These are phyloP conservation scores for Beris chalybata DNA, from an alignment of 2,888 invertebrate species.

Conservation along the genomic window DNA sequence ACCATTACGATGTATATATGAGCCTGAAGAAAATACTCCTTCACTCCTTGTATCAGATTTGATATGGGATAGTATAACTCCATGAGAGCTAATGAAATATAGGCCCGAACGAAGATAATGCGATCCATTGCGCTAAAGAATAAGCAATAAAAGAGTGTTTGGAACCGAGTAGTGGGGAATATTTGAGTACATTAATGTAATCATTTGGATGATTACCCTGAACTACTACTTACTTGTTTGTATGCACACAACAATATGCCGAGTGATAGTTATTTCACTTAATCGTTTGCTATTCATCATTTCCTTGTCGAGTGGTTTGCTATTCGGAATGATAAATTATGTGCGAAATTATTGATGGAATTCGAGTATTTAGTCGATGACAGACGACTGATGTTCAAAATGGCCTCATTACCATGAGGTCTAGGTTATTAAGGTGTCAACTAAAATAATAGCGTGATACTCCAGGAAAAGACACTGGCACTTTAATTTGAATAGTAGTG, in stretches of 20 bases:
- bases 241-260: conserved; percentile 2
- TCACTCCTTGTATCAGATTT: not conserved
- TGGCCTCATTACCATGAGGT: too few relatives aligned
- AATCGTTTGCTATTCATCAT: conserved; percentile 23
- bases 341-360: not conserved
- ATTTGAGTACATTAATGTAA: conserved; percentile 10
- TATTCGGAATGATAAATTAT: conserved; percentile 4
- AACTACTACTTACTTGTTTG: conserved; percentile 4
- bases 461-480: too few relatives aligned
- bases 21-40: not conserved
- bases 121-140: not conserved
- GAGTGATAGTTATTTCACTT: conserved; percentile 21
- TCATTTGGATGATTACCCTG: conserved; percentile 16
- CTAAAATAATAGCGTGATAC: too few relatives aligned
- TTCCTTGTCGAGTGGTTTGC: conserved; percentile 4
- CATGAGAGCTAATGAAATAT: not conserved
- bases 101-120: conserved; percentile 10
- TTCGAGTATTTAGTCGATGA: not conserved
- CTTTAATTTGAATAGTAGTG: too few relatives aligned
- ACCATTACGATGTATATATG: conserved; percentile 1
- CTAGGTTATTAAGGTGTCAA: too few relatives aligned
- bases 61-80: not conserved
- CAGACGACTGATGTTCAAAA: too few relatives aligned
- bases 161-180: not conserved
- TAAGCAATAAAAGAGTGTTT: not conserved